Base-by-base conservation (phyloP, 2,888 invertebrate genomes). In the Drosophila macrospina region DNA sequence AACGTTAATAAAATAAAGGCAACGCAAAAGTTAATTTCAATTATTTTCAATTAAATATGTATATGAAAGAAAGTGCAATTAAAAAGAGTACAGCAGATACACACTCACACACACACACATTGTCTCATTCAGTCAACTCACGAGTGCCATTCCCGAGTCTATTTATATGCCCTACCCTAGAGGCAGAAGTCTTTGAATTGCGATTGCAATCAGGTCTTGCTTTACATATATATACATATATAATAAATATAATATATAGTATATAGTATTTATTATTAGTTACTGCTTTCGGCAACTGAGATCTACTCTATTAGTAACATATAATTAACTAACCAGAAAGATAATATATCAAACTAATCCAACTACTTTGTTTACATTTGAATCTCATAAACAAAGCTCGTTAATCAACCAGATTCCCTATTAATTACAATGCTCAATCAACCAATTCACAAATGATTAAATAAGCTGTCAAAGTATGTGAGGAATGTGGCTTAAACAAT, bases 121-220 rank as follows among this genome's bases (percentile, higher is more conserved):
- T 24, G 55, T 51, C 34, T 28, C 26, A 48, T 32, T 61, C 48
- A 5, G 44, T 41, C 48, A 39, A 34, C 41, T 15, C 61, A 56
- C n/a, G n/a, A 20, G 20, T 73, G 61, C 61, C 67, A 61, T 34
- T 73, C 73, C 60, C 73, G 28, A 6, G 32, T 67, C 70, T 85
- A 84, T 74, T 68, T 79, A 48, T 72, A 68, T 69, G 72, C 68
- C 68, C 80, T 82, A 79, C 80, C 86, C 83, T 47, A 70, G 69
- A 56, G 48, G 39, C 71, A 56, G 48, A 62, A 51, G 51, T 45
- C 51, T 61, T 48, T 37, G 50, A 51, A 77, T 62, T 66, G 56
- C 62, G 54, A 67, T 69, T 59, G 57, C 61, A 60, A 15, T 16
- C 52, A 51, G 45, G 15, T 30, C 47, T 63, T 39, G 32, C 47